Conservation (phyloP, 2,888 invertebrate genomes). For the Strigamia crassipes region DNA sequence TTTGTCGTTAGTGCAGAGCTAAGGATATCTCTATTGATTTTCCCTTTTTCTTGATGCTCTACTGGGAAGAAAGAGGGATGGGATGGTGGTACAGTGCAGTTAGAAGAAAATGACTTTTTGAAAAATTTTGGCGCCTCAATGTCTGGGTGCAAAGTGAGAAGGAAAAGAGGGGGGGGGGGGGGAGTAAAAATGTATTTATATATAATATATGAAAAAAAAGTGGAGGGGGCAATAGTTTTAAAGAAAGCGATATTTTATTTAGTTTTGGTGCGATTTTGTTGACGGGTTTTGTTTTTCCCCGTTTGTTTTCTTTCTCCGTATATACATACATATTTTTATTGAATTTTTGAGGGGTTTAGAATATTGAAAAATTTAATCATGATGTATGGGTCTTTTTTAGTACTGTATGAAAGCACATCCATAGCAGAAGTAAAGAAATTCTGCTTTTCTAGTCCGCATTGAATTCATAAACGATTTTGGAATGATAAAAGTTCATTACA, state of each 20-base stretch:
- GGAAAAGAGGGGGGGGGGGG: neutral
- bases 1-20: slow-evolving; percentile 17
- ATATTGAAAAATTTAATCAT: no score
- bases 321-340: no score
- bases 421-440: no score
- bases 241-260: neutral
- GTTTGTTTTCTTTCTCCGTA: no score
- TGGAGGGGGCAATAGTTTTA: neutral
- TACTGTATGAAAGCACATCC: no score
- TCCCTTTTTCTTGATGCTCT: slow-evolving; percentile 12
- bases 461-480: no score
- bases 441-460: no score
- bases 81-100: neutral
- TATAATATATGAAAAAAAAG: neutral
- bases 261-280: neutral
- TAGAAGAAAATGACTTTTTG: slow-evolving; percentile 27
- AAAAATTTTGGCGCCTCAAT: slow-evolving; percentile 31
- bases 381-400: no score
- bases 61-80: neutral
- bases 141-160: slow-evolving; percentile 29
- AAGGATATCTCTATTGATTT: slow-evolving; percentile 32
- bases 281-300: neutral
- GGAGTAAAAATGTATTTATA: neutral
- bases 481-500: no score
- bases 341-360: no score